These are phyloP conservation scores for Clarias batrachus DNA, from an alignment of 2,113 vertebrate species.

Conservation along the genomic window DNA sequence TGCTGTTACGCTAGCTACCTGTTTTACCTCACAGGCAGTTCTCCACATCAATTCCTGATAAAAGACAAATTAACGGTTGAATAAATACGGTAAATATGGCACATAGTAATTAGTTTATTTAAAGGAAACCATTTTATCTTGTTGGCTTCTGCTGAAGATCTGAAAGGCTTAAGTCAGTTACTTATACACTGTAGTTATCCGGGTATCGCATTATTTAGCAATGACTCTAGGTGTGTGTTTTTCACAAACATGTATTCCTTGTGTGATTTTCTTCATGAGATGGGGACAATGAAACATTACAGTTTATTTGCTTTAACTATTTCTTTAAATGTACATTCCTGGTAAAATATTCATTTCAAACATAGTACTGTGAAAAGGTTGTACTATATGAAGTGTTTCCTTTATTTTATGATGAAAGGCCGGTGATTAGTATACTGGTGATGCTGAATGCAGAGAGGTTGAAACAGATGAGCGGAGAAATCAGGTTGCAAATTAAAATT, in stretches of 20 bases:
- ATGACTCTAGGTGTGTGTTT: neutral
- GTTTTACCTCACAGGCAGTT: neutral
- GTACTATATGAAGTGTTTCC: too few relatives aligned
- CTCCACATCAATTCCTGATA: neutral
- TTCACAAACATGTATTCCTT: neutral
- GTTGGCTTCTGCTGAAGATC: neutral
- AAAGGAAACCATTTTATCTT: neutral
- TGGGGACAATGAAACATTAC: neutral
- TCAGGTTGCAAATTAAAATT: neutral
- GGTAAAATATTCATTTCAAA: neutral
- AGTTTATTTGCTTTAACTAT: neutral
- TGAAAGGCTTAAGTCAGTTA: neutral
- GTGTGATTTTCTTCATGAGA: neutral
- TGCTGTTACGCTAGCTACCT: neutral
- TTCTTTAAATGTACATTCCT: neutral
- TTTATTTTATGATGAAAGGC: too few relatives aligned
- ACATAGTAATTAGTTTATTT: neutral
- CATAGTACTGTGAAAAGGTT: too few relatives aligned
- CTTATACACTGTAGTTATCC: neutral
- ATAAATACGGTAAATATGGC: neutral
- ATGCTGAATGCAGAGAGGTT: too few relatives aligned
- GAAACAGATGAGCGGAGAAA: too few relatives aligned
- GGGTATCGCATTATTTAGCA: neutral
- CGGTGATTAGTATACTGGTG: too few relatives aligned
- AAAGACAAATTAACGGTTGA: neutral